Base-by-base conservation (phyloP, 2,888 invertebrate genomes). In the Phengaris arion region DNA sequence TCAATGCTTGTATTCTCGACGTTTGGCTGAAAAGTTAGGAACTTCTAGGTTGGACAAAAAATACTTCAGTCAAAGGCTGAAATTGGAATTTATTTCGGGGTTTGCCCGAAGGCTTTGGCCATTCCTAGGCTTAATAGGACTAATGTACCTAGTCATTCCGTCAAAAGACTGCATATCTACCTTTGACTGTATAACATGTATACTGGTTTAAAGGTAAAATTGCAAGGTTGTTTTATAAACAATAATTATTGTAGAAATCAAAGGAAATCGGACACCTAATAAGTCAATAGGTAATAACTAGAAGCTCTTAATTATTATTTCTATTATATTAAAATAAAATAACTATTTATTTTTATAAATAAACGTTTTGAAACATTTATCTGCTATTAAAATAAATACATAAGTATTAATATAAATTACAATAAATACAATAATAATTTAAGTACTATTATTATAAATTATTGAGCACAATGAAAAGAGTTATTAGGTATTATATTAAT, bases 201-300 rank as follows among this genome's bases (percentile, higher is more conserved):
- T 35, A 35, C 35, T 35, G 35, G 35, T 35, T 35, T 3, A 35
- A 35, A 64, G 6, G 35, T 64, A 64, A 64, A 64, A 35, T 64
- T 35, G 35, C 64, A 64, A 64, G 64, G 64, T 64, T 64, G 13
- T 64, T n/a, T n/a, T n/a, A n/a, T 13, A 64, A 64, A 64, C 64
- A 64, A 64, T 64, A 64, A 64, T 64, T 64, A 64, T 64, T 64
- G 64, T 64, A 64, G 64, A 64, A 64, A 64, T 64, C 64, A 12
- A 64, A 45, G 64, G 35, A 64, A 64, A 64, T 6, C 35, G 2
- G 15, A 12, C 9, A 35, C 13, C 2, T 45, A 45, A 64, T 64
- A 12, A 64, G 64, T 64, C 35, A 59, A 59, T 59, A 59, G 22
- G 6, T 15, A 64, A 35, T 45, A 64, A 45, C 64, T 64, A 45